Evolutionary conservation across 2,113 vertebrate species (phyloP).

Genomic region (Morone chrysops): DNA sequence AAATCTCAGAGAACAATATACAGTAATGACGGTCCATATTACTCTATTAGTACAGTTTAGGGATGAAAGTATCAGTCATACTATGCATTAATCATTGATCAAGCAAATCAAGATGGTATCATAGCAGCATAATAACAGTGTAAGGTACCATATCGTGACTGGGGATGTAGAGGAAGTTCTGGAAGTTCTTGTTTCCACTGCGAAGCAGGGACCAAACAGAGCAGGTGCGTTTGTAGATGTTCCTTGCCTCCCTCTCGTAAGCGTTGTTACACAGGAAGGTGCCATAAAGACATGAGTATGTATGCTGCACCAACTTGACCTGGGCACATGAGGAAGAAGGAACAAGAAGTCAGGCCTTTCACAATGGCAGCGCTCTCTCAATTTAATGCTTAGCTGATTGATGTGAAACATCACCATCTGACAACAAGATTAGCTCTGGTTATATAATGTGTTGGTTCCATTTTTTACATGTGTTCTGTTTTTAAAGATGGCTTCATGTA

Average conservation of each 20-base stretch:
- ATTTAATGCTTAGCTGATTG: not conserved
- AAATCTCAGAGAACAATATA: conserved; percentile 10
- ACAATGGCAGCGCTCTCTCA: not conserved
- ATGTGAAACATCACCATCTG: not conserved
- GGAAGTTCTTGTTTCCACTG: conserved; percentile 97
- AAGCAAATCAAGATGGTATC: not conserved
- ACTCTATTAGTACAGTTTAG: not conserved
- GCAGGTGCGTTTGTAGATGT: conserved; percentile 95
- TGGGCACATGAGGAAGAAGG: conserved; percentile 62
- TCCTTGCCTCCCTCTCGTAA: conserved; percentile 92
- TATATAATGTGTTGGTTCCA: not conserved
- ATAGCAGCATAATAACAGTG: not conserved
- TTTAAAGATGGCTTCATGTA: not conserved
- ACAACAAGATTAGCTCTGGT: not conserved
- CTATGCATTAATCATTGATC: conserved; percentile 11
- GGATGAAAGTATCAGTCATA: not conserved
- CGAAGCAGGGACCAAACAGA: conserved; percentile 97
- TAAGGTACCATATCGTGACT: conserved; percentile 90
- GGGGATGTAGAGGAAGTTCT: conserved; percentile 97
- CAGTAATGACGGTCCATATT: not conserved
- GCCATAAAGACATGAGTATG: conserved; percentile 97
- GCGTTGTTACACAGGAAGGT: conserved; percentile 98
- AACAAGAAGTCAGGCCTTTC: not conserved
- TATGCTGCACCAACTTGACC: conserved; percentile 99
- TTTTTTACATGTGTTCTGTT: not conserved